These are phyloP conservation scores for Phengaris arion DNA, from an alignment of 2,888 invertebrate species.

Conservation along the genomic window DNA sequence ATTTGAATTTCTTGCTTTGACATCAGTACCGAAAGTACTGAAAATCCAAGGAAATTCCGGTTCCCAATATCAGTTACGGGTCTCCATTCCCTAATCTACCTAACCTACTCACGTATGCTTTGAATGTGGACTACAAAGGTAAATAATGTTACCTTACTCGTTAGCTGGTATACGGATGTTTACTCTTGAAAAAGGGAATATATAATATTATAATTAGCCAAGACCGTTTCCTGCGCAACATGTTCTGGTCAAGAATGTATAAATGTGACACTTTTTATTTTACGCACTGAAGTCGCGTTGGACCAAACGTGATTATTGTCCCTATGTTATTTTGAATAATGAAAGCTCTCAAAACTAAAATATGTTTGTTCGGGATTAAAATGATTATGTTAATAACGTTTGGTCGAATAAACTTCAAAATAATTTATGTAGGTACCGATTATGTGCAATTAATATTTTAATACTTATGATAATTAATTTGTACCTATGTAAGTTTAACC, in stretches of 20 bases:
- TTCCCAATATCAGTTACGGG: too few species aligned
- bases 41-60: too few species aligned
- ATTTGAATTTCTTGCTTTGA: too few species aligned
- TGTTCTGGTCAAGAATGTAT: constrained; percentile 12
- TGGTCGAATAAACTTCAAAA: neutral
- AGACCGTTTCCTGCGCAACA: neutral
- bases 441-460: neutral
- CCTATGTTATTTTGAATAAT: neutral
- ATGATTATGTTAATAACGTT: neutral
- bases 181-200: constrained; percentile 34
- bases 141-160: constrained; percentile 41
- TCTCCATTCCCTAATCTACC: too few species aligned
- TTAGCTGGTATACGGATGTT: constrained; percentile 63
- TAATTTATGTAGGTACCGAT: neutral
- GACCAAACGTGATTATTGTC: neutral
- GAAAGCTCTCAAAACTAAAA: neutral
- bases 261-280: constrained; percentile 15
- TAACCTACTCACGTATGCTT: neutral
- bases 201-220: constrained; percentile 1
- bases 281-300: neutral
- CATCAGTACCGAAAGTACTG: too few species aligned
- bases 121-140: constrained; percentile 1
- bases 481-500: neutral
- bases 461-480: neutral
- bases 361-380: neutral